These are phyloP conservation scores for Elmis aenea DNA, from an alignment of 2,888 invertebrate species.

Conservation along the genomic window DNA sequence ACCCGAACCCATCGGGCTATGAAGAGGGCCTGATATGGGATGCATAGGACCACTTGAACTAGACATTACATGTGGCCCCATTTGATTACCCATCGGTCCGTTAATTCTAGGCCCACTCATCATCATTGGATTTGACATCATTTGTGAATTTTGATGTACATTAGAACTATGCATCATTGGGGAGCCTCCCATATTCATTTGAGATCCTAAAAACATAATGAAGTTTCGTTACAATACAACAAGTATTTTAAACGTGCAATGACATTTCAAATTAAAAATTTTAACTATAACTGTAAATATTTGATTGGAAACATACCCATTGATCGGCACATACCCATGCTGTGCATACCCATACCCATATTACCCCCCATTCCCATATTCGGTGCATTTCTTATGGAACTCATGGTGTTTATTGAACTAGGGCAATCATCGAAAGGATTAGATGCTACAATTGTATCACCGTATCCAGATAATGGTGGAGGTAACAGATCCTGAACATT, in stretches of 20 bases:
- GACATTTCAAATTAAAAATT: too few relatives aligned
- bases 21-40: slow-evolving; percentile 46
- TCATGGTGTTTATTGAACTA: slow-evolving; percentile 44
- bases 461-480: slow-evolving; percentile 83
- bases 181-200: slow-evolving; percentile 38
- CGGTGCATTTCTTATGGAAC: slow-evolving; percentile 36
- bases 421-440: slow-evolving; percentile 94
- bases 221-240: too few relatives aligned
- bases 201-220: too few relatives aligned
- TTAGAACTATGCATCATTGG: slow-evolving; percentile 48
- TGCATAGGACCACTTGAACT: slow-evolving; percentile 59
- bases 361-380: slow-evolving; percentile 42
- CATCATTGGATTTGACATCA: slow-evolving; percentile 45
- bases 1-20: slow-evolving; percentile 51
- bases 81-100: slow-evolving; percentile 41
- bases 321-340: slow-evolving; percentile 56
- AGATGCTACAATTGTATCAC: slow-evolving; percentile 89
- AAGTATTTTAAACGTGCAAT: too few relatives aligned
- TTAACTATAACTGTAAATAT: neutral
- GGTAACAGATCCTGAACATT: slow-evolving; percentile 77
- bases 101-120: slow-evolving; percentile 47
- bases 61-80: slow-evolving; percentile 53
- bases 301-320: slow-evolving; percentile 45
- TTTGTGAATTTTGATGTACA: slow-evolving; percentile 35
- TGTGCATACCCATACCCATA: slow-evolving; percentile 58